Conservation (phyloP, 1,140 invertebrate species). For the Nylanderia fulva region DNA sequence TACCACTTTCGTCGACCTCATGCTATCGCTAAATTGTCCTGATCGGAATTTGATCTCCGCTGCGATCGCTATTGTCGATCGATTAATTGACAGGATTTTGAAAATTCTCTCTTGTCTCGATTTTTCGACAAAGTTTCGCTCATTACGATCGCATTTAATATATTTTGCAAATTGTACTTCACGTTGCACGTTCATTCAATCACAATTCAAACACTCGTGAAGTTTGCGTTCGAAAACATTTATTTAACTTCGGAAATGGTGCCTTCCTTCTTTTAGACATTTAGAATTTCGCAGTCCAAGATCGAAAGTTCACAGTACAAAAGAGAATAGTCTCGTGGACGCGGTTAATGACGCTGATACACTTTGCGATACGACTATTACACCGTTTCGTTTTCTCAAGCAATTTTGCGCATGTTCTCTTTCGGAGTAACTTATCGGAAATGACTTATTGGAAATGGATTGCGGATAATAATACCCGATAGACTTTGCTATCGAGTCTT, state of each 20-base stretch:
- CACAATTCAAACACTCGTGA: background rate
- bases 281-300: background rate
- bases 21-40: background rate
- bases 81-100: background rate
- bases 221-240: background rate
- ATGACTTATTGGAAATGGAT: background rate
- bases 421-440: background rate
- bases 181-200: background rate
- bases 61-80: conserved; percentile 5
- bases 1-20: conserved; percentile 7
- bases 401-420: background rate
- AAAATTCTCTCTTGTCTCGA: conserved; percentile 9
- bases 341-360: background rate
- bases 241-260: background rate
- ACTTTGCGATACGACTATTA: background rate
- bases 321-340: background rate
- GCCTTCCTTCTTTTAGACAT: background rate
- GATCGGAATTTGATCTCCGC: background rate
- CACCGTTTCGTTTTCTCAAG: background rate
- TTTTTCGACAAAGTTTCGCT: background rate
- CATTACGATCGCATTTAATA: background rate
- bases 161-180: conserved; percentile 9
- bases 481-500: background rate
- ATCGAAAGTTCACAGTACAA: conserved; percentile 5
- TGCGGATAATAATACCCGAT: background rate